Base-by-base conservation (phyloP, 2,888 invertebrate species). In the Nebria brevicollis region DNA sequence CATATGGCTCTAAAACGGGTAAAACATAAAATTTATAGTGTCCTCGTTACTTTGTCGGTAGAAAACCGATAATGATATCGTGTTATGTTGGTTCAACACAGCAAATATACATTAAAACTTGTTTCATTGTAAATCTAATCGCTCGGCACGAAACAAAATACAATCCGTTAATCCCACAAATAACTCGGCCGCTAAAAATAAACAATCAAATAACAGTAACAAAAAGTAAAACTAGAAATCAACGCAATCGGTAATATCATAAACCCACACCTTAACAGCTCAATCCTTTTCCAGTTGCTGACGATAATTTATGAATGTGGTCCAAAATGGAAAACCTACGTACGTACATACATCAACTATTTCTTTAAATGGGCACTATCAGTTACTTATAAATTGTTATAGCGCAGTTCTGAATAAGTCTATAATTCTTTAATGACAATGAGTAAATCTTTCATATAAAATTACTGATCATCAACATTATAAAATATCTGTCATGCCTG, bases 171-270 rank as follows among this genome's bases (percentile, higher is more conserved):
- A 54, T 54, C 8, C 11, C 54, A 8, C 54, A 54, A 54, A 54
- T 54, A 54, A 54, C 54, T 54, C 54, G 54, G 54, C 2, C 7
- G 54, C 54, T 54, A 54, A 54, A 54, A 54, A 54, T 54, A 54
- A 54, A 54, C 8, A 54, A 54, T 54, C 4, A 54, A 54, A 54
- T 54, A 54, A 54, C 70, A 20, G 70, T 70, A 70, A 34, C 25
- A 70, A 70, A 68, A 70, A 70, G 34, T 70, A 25, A 70, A 70
- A 34, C 25, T 70, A 34, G 70, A 70, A 70, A 54, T 54, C 13
- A 11, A 13, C 54, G 20, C 70, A 34, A 34, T 70, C 20, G 25
- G 25, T 70, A 70, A 70, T 70, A 70, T 70, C 70, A 8, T 70
- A 70, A 70, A 54, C 54, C 54, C 54, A 54, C 54, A 54, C 54